phyloP scores from a whole-genome alignment of 1,140 invertebrate genomes.

The Sitophilus oryzae region DNA sequence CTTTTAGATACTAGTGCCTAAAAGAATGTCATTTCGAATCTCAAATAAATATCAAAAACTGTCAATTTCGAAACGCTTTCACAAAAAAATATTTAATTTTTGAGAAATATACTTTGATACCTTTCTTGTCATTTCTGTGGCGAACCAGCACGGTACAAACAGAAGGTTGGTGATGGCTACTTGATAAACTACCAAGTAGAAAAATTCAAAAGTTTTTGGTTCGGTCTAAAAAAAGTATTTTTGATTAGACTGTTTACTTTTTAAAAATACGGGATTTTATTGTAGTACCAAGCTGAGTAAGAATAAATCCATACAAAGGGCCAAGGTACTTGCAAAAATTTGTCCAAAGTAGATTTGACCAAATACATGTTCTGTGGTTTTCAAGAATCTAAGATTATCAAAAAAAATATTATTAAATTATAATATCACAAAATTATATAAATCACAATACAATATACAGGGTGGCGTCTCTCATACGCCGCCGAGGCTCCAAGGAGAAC shows the following conservation, averaged over 20 bases:
- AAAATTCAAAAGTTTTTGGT: slow-evolving; percentile 5
- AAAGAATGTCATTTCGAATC: no score
- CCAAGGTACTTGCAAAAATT: slow-evolving; percentile 9
- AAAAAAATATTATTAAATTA: no score
- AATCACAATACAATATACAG: no score
- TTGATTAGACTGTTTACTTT: not conserved
- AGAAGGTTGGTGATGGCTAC: not conserved
- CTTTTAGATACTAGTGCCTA: no score
- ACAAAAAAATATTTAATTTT: no score
- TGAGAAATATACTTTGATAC: not conserved
- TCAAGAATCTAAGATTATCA: slow-evolving; percentile 2
- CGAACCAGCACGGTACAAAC: slow-evolving; percentile 5
- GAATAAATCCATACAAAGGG: slow-evolving; percentile 14
- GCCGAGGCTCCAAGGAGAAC: no score
- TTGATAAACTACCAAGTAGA: slow-evolving; percentile 1
- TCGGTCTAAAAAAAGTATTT: slow-evolving; percentile 1
- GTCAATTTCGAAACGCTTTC: no score
- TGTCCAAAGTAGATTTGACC: slow-evolving; percentile 14
- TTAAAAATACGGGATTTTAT: no score
- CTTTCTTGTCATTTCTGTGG: slow-evolving; percentile 8
- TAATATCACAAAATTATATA: no score
- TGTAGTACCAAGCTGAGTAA: slow-evolving; percentile 14
- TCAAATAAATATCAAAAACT: no score
- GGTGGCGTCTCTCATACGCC: no score
- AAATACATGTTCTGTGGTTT: slow-evolving; percentile 10